Conservation (phyloP, 1,140 invertebrate genomes). For the Zelostemma sp. region DNA sequence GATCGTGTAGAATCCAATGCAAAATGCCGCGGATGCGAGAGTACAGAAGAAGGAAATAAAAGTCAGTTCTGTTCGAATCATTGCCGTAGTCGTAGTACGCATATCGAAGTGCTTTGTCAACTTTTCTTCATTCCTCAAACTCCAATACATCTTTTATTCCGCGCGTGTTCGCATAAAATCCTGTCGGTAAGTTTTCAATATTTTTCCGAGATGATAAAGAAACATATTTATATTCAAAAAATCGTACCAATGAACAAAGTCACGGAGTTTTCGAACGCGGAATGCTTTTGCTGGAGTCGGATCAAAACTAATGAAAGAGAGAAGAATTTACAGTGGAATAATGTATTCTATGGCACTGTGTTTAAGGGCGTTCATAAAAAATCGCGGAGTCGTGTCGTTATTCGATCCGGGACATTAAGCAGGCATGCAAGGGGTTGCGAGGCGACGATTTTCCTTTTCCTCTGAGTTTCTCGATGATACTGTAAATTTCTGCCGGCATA, state of each 20-base stretch:
- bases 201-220: too few relatives aligned
- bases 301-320: too few relatives aligned
- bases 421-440: conserved; percentile 16
- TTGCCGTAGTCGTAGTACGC: conserved; percentile 1
- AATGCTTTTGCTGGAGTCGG: too few relatives aligned
- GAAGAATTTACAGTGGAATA: too few relatives aligned
- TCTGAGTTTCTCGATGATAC: conserved; percentile 24
- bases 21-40: conserved; percentile 23
- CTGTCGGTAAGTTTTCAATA: background rate
- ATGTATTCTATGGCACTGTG: background rate
- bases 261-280: too few relatives aligned
- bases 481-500: conserved; percentile 37
- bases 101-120: background rate
- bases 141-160: conserved; percentile 1
- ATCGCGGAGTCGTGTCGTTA: conserved; percentile 16
- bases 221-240: too few relatives aligned
- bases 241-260: too few relatives aligned
- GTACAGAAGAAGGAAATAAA: background rate
- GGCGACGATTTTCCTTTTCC: conserved; percentile 24
- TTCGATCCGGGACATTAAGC: conserved; percentile 24
- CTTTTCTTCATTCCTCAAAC: conserved; percentile 14
- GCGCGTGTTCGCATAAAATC: background rate
- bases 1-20: conserved; percentile 28
- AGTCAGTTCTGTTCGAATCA: conserved; percentile 22
- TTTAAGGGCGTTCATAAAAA: conserved; percentile 10